These are phyloP conservation scores for Salminus brasiliensis DNA, from an alignment of 2,113 vertebrate genomes.

Conservation along the genomic window DNA sequence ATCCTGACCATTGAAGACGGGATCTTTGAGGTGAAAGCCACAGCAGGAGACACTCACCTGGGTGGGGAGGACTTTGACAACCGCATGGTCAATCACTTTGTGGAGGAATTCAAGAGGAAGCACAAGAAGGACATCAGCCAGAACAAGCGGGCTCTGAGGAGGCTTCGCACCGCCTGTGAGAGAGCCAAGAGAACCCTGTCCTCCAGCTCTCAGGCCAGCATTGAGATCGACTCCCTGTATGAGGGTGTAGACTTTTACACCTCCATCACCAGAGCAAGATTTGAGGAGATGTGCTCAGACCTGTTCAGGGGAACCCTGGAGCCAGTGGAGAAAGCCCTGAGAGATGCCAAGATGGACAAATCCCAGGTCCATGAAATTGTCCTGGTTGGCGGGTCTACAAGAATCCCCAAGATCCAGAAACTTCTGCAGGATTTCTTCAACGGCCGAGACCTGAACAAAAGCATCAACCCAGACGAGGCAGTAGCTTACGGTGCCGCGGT, in stretches of 20 bases:
- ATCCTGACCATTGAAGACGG: conserved; percentile 89
- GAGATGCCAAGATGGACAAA: conserved; percentile 81
- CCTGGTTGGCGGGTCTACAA: conserved; percentile 87
- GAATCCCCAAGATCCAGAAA: conserved; percentile 91
- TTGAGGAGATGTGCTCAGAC: conserved; percentile 86
- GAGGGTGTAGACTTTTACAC: conserved; percentile 93
- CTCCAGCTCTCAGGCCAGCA: conserved; percentile 88
- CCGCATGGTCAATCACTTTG: conserved; percentile 88
- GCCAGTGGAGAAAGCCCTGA: conserved; percentile 82
- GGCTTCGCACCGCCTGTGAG: conserved; percentile 87
- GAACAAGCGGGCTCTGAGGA: conserved; percentile 85
- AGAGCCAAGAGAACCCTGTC: conserved; percentile 87
- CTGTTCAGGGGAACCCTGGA: conserved; percentile 89
- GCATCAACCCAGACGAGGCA: conserved; percentile 68
- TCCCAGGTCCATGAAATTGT: conserved; percentile 86
- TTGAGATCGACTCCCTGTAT: conserved; percentile 88
- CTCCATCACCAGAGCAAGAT: conserved; percentile 85
- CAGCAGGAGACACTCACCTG: conserved; percentile 86
- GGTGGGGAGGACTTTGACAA: conserved; percentile 90
- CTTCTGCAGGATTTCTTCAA: conserved; percentile 68
- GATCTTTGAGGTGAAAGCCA: conserved; percentile 88
- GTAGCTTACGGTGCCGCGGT: conserved; percentile 89
- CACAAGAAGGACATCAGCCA: conserved; percentile 90
- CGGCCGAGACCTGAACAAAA: conserved; percentile 47
- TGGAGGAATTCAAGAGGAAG: conserved; percentile 89